These are phyloP conservation scores for Tinea pellionella DNA, from an alignment of 2,888 invertebrate species.

Conservation along the genomic window DNA sequence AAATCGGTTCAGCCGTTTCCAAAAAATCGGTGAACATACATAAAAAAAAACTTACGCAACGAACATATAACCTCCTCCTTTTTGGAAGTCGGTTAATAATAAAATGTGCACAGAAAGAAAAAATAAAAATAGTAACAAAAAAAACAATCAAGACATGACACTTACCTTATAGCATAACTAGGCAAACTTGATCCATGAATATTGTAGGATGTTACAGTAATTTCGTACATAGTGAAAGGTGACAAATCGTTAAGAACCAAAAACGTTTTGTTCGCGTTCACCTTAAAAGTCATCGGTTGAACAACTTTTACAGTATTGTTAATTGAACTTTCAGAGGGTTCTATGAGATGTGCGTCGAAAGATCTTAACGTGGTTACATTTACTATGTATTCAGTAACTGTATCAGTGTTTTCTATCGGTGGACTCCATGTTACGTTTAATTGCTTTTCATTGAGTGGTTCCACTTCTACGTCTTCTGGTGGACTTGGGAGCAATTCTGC, in stretches of 20 bases:
- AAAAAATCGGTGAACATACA: no score
- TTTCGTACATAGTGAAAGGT: slow-evolving; percentile 87
- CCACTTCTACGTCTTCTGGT: slow-evolving; percentile 78
- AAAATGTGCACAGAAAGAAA: no score
- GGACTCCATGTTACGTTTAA: slow-evolving; percentile 78
- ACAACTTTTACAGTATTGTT: slow-evolving; percentile 33
- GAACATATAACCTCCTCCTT: no score
- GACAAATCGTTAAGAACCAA: slow-evolving; percentile 72
- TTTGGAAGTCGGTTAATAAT: no score
- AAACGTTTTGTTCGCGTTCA: slow-evolving; percentile 69
- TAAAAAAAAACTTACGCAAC: no score
- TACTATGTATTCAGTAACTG: slow-evolving; percentile 74
- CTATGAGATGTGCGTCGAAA: slow-evolving; percentile 72
- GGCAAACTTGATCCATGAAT: slow-evolving; percentile 82
- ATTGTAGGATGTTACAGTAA: slow-evolving; percentile 79
- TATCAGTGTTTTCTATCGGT: slow-evolving; percentile 73
- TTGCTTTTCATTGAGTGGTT: slow-evolving; percentile 78
- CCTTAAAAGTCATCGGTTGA: slow-evolving; percentile 57
- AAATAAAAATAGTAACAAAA: no score
- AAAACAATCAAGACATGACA: no score
- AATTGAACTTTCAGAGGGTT: slow-evolving; percentile 51
- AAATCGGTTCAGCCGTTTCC: no score
- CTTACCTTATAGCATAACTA: slow-evolving; percentile 74
- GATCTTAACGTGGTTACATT: slow-evolving; percentile 78
- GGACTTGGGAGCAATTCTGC: slow-evolving; percentile 80